Percentiles rank a stretch among this genome's conserved stretches.
phyloP scores from a whole-genome alignment of 2,888 invertebrate species.

The Gandaritis pyraliata region DNA sequence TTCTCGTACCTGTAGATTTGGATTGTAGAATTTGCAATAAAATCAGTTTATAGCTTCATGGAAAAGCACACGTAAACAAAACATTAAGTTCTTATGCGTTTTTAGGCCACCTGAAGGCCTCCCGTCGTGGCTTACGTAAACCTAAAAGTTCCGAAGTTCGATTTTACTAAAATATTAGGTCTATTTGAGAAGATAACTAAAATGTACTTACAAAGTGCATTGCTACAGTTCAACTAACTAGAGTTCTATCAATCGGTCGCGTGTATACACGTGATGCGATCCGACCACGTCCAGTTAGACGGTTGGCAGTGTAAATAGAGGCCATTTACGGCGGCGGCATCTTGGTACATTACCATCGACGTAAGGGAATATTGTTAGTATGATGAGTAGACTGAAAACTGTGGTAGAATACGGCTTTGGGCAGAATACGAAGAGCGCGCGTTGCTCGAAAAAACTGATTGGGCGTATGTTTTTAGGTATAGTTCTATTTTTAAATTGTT shows the following conservation, averaged over 20 bases:
- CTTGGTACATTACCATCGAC: slow-evolving; percentile 36
- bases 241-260: slow-evolving; percentile 19
- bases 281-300: slow-evolving; percentile 31
- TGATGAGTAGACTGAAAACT: slow-evolving; percentile 59
- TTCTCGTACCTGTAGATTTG: too few relatives aligned
- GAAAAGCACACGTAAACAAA: too few relatives aligned
- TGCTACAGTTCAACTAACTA: slow-evolving; percentile 11
- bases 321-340: slow-evolving; percentile 34
- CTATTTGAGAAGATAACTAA: not conserved
- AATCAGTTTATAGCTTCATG: too few relatives aligned
- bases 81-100: too few relatives aligned
- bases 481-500: slow-evolving; percentile 1
- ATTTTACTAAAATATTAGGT: too few relatives aligned
- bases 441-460: slow-evolving; percentile 5
- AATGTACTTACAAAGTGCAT: not conserved
- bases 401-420: slow-evolving; percentile 16
- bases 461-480: not conserved
- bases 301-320: slow-evolving; percentile 37
- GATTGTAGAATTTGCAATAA: too few relatives aligned
- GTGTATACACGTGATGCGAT: slow-evolving; percentile 28
- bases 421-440: slow-evolving; percentile 6
- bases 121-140: too few relatives aligned
- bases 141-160: too few relatives aligned
- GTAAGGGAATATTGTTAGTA: slow-evolving; percentile 54
- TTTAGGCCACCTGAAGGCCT: too few relatives aligned